Evolutionary conservation across 2,888 invertebrate species (phyloP), one percentile per base, ranked within the genome.

Genomic region (Sinopyrophorus schimmeli): DNA sequence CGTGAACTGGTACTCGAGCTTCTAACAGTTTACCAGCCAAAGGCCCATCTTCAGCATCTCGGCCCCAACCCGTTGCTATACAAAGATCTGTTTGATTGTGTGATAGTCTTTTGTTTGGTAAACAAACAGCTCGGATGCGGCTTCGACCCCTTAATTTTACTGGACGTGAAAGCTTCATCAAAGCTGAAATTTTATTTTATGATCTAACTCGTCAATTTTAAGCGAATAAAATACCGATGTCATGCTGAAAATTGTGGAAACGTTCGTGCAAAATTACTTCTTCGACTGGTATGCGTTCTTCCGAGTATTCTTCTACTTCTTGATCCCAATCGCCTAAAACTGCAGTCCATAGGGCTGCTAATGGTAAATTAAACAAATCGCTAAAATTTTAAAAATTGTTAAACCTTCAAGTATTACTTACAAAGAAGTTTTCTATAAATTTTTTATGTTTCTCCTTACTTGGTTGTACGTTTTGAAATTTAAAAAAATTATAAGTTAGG

Each of bases 311-410:
- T 55, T 84, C 84, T 16, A 82, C 76, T 39, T 81, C 80, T 39
- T 86, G 76, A 71, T 92, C 89, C 83, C 91, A 90, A 64, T 93
- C 92, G 0, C 93, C 93, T 3, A 92, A 78, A 1, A 92, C 89
- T 0, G 90, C 91, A 0, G 91, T 92, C 92, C 92, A 92, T 7
- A 92, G 74, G 1, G 89, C 89, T 2, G 91, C 88, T 23, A 91
- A 79, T 3, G 91, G 91, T 44, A 92, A 76, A 71, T 91, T 90
- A 74, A 92, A 92, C 43, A 91, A 80, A 68, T 91, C 91, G 74
- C 91, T 92, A 74, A 38, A 77, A 64, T 34, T n/a, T n/a, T n/a
- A n/a, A n/a, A n/a, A n/a, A n/a, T n/a, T n/a, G n/a, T n/a, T n/a
- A n/a, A n/a, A n/a, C n/a, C n/a, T n/a, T n/a, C n/a, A n/a, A n/a